Evolutionary conservation across 2,113 vertebrate genomes (phyloP).

Genomic region (Cheirogaleus medius): DNA sequence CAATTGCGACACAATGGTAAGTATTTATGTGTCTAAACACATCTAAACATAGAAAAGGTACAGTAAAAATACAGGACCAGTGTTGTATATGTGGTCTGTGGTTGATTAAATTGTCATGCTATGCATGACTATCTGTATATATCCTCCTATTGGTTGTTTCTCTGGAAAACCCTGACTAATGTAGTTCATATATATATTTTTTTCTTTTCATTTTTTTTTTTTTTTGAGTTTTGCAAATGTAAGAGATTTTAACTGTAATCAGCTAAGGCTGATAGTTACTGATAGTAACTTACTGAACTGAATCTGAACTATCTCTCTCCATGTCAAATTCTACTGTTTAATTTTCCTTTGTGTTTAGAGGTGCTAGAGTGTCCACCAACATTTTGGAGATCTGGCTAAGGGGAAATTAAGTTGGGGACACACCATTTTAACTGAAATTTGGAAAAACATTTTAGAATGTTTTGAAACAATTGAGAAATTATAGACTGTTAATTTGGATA

Average conservation of each 20-base stretch:
- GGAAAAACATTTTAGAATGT: background rate
- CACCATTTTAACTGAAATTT: constrained; percentile 3
- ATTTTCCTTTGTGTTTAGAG: background rate
- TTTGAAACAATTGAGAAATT: constrained; percentile 3
- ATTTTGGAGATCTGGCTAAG: background rate
- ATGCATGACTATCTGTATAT: background rate
- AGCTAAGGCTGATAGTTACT: background rate
- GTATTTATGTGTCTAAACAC: background rate
- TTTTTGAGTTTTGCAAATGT: background rate
- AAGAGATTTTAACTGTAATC: background rate
- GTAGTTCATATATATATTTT: background rate
- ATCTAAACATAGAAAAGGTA: background rate
- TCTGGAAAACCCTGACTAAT: background rate
- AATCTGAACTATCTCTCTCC: background rate
- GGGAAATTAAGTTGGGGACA: background rate
- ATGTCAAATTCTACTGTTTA: background rate
- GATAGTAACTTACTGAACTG: no score
- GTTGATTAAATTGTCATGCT: background rate
- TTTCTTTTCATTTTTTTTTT: no score
- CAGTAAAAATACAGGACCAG: background rate
- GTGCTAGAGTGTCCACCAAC: background rate
- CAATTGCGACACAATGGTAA: background rate
- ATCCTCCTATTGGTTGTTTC: background rate
- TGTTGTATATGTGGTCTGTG: background rate
- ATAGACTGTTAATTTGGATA: background rate